Base-by-base conservation (phyloP, 1,140 invertebrate genomes). In the Atta colombica region DNA sequence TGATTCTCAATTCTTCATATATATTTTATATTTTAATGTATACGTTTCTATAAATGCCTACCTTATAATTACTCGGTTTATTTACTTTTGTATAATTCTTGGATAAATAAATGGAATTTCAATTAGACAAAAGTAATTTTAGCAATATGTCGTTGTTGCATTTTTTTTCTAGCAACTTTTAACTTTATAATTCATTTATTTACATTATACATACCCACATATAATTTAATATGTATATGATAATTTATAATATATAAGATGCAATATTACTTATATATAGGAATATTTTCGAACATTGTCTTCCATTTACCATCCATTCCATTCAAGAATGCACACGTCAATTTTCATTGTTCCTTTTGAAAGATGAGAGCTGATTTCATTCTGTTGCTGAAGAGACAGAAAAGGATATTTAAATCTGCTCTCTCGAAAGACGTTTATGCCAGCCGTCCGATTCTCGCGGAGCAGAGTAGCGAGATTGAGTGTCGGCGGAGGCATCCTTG, bases 401-500 rank as follows among this genome's bases (percentile, higher is more conserved):
- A 53, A 53, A 51, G 75, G 69, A 88, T 82, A 78, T 89, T 87
- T 77, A 80, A 89, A 78, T 75, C 55, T 16, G 14, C 28, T 81
- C 53, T 81, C n/a, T 61, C 14, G 60, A 72, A 84, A 82, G 82
- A 81, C 58, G 51, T 80, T 89, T 72, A 86, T 58, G 53, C 16
- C 66, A 77, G 61, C 68, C 69, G 66, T 61, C 77, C 68, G 84
- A 88, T 86, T 81, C 39, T 74, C 75, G 85, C 61, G 51, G 53
- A 89, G 80, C 55, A 65, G 55, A 71, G 12, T 69, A 89, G 71
- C 31, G 81, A 82, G 90, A 91, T 90, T 84, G 90, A 90, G 77
- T 81, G 82, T 58, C 68, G 53, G 68, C 61, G 39, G 74, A 71
- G 77, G 45, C 65, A 90, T 81, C 71, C 81, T 78, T 82, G 81